Evolutionary conservation across 2,888 invertebrate genomes (phyloP).

Genomic region (Catonia carolina): DNA sequence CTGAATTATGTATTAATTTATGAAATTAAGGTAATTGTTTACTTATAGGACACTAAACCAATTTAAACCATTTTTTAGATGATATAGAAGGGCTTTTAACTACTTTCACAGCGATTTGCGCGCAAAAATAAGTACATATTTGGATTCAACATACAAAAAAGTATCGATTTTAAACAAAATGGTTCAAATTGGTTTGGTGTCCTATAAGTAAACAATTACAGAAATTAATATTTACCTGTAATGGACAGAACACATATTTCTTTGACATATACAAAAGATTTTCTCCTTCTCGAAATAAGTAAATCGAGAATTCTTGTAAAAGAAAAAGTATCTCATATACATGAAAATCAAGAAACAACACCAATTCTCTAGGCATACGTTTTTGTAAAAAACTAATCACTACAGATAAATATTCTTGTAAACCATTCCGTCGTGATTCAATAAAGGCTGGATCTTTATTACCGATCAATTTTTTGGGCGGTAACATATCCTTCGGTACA

Average conservation of each 20-base stretch:
- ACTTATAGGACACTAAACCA: no score
- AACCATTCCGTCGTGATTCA: constrained; percentile 68
- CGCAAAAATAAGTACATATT: no score
- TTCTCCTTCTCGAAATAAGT: constrained; percentile 70
- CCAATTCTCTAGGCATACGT: constrained; percentile 72
- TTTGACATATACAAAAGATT: constrained; percentile 47
- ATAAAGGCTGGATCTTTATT: constrained; percentile 85
- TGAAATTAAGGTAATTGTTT: no score
- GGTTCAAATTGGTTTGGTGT: no score
- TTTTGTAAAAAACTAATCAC: constrained; percentile 68
- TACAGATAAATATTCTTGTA: constrained; percentile 74
- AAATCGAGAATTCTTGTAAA: constrained; percentile 72
- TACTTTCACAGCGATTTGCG: no score
- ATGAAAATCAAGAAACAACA: constrained; percentile 81
- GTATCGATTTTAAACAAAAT: no score
- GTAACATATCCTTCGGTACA: constrained; percentile 75
- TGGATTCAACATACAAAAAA: no score
- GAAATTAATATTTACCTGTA: constrained; percentile 54
- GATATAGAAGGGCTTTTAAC: no score
- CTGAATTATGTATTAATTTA: no score
- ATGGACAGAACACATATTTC: constrained; percentile 63
- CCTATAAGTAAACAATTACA: not conserved
- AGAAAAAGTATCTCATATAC: constrained; percentile 85
- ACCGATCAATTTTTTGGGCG: constrained; percentile 88
- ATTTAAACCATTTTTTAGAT: no score